phyloP scores from a whole-genome alignment of 2,113 vertebrate genomes.

The Excalfactoria chinensis region DNA sequence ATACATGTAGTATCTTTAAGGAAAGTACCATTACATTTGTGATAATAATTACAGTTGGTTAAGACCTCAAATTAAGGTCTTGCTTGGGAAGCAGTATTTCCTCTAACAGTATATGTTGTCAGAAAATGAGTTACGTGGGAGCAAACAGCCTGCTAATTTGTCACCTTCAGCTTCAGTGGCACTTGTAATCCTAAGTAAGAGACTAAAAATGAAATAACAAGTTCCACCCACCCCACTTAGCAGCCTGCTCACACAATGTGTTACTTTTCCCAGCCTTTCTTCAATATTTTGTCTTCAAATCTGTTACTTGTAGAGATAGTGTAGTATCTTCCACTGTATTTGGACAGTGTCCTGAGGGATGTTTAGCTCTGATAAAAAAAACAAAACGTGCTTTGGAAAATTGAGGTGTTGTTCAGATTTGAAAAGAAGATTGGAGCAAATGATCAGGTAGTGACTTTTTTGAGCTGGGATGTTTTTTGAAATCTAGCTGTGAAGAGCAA shows the following conservation, averaged over 20 bases:
- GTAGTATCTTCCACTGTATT: not conserved
- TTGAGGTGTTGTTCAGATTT: not conserved
- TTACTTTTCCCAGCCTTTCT: slow-evolving; percentile 7
- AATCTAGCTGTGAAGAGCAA: not conserved
- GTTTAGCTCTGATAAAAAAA: not conserved
- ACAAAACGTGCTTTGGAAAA: not conserved
- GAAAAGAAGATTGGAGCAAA: not conserved
- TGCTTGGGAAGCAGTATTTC: slow-evolving; percentile 7
- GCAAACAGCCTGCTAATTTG: not conserved
- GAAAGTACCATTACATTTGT: not conserved
- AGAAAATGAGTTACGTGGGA: not conserved
- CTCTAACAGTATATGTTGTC: not conserved
- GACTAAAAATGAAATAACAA: not conserved
- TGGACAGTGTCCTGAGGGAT: not conserved
- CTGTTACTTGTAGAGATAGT: not conserved
- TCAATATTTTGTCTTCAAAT: not conserved
- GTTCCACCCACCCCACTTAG: slow-evolving; percentile 5
- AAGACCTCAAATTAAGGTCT: slow-evolving; percentile 21
- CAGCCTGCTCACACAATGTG: not conserved
- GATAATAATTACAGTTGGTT: not conserved
- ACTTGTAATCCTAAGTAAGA: not conserved
- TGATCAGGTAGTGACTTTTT: rapidly evolving
- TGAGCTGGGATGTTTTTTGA: not conserved
- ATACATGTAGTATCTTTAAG: not conserved
- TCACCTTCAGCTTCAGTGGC: not conserved